Evolutionary conservation across 2,113 vertebrate genomes (phyloP), one percentile per base, ranked within the genome.

Genomic region (Oreocharis arfaki): DNA sequence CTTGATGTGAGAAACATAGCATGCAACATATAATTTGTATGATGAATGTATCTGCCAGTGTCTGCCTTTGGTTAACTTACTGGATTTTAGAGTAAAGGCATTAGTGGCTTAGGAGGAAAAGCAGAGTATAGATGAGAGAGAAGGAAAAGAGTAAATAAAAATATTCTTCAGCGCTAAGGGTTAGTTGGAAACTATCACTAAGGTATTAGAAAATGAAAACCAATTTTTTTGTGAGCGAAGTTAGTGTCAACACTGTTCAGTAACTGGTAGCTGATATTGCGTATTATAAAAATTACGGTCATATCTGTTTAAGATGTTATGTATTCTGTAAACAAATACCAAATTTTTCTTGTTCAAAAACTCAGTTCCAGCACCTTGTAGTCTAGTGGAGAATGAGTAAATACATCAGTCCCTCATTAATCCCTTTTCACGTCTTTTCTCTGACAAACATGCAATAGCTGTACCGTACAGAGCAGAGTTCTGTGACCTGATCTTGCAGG

Each of bases 21-120:
- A 79, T 95, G 77, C 49, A 79, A 41, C 79, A 64, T 18, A 61
- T 97, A 97, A 97, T 98, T 97, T 97, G 49, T 63, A 59, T 92
- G 91, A 95, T 81, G 53, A 79, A 90, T 87, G 47, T 81, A 74
- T 78, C 56, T 87, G 22, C 26, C 28, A 61, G 23, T 75, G 33
- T 46, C 32, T 93, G 9, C 60, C 24, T 82, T 53, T 84, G 87
- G 75, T 85, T 81, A 87, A 68, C 61, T 81, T 39, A 44, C 35
- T 89, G 53, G 85, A 75, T 83, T 55, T 91, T 93, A 46, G 22
- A 65, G 39, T 74, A 83, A 80, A 21, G 60, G 30, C 24, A 27
- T 93, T 88, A 78, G 9, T 52, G 44, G 33, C 73, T 69, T 77
- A 44, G 75, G 73, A 56, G 37, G 10, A 80, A 78, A 89, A 95